Evolutionary conservation across 2,797 vertebrate genomes (phyloP), one percentile per base, ranked within the genome.

Genomic region (Syndactyla subalaris): DNA sequence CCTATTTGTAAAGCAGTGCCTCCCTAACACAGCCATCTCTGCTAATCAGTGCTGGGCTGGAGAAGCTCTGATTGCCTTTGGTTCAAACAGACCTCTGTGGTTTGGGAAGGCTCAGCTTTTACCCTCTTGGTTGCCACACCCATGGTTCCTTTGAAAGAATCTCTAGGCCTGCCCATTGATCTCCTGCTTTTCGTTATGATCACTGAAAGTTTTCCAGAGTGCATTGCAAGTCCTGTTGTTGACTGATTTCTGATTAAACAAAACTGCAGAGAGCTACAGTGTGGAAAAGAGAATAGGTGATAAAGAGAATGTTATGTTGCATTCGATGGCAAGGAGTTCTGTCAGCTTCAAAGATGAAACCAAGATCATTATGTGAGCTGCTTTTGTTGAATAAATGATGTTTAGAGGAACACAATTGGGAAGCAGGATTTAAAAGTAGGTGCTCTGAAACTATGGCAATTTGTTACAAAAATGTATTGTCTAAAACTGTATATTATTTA

Each of bases 331-430:
- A 92, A 91, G 82, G 71, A 88, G 89, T 88, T 43, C 15, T 38
- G 72, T 54, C 94, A 89, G 15, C 94, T 92, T 96, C 95, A 97
- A 89, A 96, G 85, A 86, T 73, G 65, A 92, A 94, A 34, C 48
- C 51, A 54, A 63, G 83, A 96, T 94, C 41, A 77, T 96, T 96
- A 94, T 85, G 65, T n/a, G 68, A 94, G 76, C n/a, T 92, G 45
- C 96, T 96, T 89, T 85, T 95, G 79, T 86, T 97, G 82, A 96
- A 97, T 96, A 96, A 96, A 92, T 95, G 39, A 97, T 96, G 77
- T 30, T 94, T 82, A 88, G 83, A 85, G 57, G 66, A 92, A 85
- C 49, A 75, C 68, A 92, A 89, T 62, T 10, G 8, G n/a, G 45
- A 93, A 84, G 19, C 12, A 75, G 89, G 88, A 86, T 66, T 72